Evolutionary conservation across 2,113 vertebrate genomes (phyloP).

Genomic region (Petroica traversi): DNA sequence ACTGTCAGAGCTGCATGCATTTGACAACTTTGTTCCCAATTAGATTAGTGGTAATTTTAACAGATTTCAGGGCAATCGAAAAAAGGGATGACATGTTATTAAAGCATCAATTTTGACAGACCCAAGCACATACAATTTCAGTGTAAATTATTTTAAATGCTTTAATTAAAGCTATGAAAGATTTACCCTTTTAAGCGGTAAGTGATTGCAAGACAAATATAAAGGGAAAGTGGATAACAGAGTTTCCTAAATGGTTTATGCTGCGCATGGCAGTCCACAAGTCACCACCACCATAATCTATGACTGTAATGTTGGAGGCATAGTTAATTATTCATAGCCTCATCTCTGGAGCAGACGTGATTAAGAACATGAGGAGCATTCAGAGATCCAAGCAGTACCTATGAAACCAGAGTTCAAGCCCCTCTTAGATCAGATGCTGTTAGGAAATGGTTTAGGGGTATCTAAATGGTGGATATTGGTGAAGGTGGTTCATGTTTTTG

Average conservation of each 20-base stretch:
- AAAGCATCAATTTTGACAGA: slow-evolving; percentile 84
- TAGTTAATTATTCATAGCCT: slow-evolving; percentile 82
- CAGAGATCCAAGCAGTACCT: slow-evolving; percentile 71
- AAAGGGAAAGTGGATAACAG: slow-evolving; percentile 79
- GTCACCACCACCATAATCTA: slow-evolving; percentile 76
- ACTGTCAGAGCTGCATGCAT: slow-evolving; percentile 83
- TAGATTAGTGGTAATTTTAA: slow-evolving; percentile 88
- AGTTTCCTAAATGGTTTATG: slow-evolving; percentile 78
- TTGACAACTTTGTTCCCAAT: slow-evolving; percentile 87
- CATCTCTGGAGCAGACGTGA: slow-evolving; percentile 79
- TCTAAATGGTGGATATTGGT: neutral
- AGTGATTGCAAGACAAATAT: slow-evolving; percentile 81
- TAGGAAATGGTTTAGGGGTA: slow-evolving; percentile 55
- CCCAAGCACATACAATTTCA: slow-evolving; percentile 80
- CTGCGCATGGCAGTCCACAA: slow-evolving; percentile 73
- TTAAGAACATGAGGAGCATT: slow-evolving; percentile 77
- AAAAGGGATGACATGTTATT: slow-evolving; percentile 82
- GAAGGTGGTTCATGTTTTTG: slow-evolving; percentile 44
- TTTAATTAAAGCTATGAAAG: slow-evolving; percentile 84
- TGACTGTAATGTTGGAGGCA: slow-evolving; percentile 76
- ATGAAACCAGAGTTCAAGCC: slow-evolving; percentile 64
- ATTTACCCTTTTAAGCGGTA: slow-evolving; percentile 79
- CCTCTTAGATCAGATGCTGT: slow-evolving; percentile 55
- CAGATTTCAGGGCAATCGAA: slow-evolving; percentile 85
- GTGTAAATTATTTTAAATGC: slow-evolving; percentile 85